Evolutionary conservation across 2,888 invertebrate species (phyloP).

Genomic region (Drosophila paracracens): DNA sequence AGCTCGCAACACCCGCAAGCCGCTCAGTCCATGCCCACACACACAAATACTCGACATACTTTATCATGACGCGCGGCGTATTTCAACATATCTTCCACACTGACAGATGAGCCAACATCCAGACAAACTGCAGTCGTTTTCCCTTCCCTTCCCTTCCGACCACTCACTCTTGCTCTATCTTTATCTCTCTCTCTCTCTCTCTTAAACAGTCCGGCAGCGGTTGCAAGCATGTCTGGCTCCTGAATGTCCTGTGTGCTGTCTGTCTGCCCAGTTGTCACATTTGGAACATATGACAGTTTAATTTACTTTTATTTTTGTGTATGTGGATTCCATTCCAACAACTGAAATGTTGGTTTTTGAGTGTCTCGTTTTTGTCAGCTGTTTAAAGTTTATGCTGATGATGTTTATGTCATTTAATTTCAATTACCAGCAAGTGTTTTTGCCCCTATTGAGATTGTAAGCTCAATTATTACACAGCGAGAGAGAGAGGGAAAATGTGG

Average conservation of each 20-base stretch:
- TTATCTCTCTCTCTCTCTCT: not conserved
- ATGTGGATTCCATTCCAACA: constrained; percentile 74
- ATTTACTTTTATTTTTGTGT: constrained; percentile 77
- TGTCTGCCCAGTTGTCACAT: constrained; percentile 49
- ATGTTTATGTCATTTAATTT: constrained; percentile 79
- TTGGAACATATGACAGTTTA: constrained; percentile 81
- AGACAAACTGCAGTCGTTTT: constrained; percentile 56
- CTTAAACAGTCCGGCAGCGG: constrained; percentile 15
- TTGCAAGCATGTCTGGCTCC: constrained; percentile 35
- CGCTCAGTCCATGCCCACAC: constrained; percentile 36
- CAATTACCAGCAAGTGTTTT: constrained; percentile 57
- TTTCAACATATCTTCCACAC: constrained; percentile 80
- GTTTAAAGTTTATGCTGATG: constrained; percentile 73
- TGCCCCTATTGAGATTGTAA: constrained; percentile 22
- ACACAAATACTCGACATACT: constrained; percentile 60
- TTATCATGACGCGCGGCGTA: constrained; percentile 79
- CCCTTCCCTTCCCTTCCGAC: not conserved
- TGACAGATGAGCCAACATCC: constrained; percentile 79
- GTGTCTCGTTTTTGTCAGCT: constrained; percentile 21
- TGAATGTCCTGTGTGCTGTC: constrained; percentile 19
- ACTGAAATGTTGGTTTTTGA: constrained; percentile 57
- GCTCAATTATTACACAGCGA: constrained; percentile 41
- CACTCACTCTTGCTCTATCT: not conserved
- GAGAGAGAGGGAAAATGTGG: not conserved
- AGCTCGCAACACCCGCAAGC: constrained; percentile 23